Conservation (phyloP, 2,888 invertebrate species). For the Synanthedon myopaeformis region DNA sequence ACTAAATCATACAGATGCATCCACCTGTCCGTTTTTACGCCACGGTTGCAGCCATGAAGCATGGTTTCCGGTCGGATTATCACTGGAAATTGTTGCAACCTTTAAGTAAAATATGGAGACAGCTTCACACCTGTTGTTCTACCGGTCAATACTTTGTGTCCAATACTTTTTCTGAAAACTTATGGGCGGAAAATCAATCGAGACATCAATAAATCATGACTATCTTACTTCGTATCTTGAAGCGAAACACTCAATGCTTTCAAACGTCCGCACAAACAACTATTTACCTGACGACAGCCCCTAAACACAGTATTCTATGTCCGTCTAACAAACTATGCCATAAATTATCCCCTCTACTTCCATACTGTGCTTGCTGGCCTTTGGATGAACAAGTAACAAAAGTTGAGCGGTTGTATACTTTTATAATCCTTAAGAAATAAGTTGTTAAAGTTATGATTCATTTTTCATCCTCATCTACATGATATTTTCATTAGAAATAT, state of each 20-base stretch:
- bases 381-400: too few species aligned
- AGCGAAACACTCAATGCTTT: conserved; percentile 3
- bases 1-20: background rate
- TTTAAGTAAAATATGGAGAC: too few species aligned
- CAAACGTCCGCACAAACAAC: conserved; percentile 18
- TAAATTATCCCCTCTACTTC: conserved; percentile 39
- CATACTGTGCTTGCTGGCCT: conserved; percentile 22
- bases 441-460: too few species aligned
- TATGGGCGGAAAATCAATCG: too few species aligned
- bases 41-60: background rate
- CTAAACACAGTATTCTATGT: conserved; percentile 18
- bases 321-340: conserved; percentile 28
- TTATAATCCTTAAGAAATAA: too few species aligned
- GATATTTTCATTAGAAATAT: too few species aligned
- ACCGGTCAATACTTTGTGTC: too few species aligned
- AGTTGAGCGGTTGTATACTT: too few species aligned
- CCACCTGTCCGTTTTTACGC: background rate
- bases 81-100: background rate
- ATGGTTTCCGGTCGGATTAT: background rate
- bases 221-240: background rate
- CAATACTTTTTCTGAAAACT: too few species aligned
- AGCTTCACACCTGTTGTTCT: too few species aligned
- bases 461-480: too few species aligned
- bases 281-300: conserved; percentile 10
- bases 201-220: too few species aligned